Evolutionary conservation across 2,113 vertebrate genomes (phyloP).

Genomic region (Cebidichthys violaceus): DNA sequence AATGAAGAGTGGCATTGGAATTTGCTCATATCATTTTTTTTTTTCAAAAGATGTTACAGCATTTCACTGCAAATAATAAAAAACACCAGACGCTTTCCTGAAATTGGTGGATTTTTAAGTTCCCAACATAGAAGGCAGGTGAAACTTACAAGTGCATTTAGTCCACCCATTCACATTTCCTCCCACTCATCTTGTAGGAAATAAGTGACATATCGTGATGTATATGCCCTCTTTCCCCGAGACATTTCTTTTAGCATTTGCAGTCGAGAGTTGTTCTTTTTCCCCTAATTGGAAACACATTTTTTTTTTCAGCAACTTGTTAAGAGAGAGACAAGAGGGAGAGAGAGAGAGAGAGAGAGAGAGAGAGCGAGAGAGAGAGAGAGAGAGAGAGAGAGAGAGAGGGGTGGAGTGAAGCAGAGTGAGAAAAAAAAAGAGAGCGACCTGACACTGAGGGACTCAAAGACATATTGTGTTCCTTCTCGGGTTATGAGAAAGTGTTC

Average conservation of each 20-base stretch:
- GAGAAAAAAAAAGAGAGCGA: slow-evolving; percentile 30
- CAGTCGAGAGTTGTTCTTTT: slow-evolving; percentile 50
- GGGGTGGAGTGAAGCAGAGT: slow-evolving; percentile 35
- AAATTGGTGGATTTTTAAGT: background rate
- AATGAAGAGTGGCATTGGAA: background rate
- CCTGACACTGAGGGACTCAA: slow-evolving; percentile 56
- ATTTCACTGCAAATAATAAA: slow-evolving; percentile 3
- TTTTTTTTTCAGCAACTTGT: slow-evolving; percentile 68
- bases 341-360: slow-evolving; percentile 33
- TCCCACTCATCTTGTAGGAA: background rate
- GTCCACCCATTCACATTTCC: background rate
- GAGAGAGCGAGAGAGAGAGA: slow-evolving; percentile 37
- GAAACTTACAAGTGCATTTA: slow-evolving; percentile 29
- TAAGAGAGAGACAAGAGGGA: slow-evolving; percentile 60
- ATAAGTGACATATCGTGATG: background rate
- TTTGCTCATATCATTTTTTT: background rate
- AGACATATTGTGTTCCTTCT: slow-evolving; percentile 67
- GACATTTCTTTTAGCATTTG: slow-evolving; percentile 33
- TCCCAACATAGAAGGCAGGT: background rate
- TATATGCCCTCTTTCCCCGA: slow-evolving; percentile 11
- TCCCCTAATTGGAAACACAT: slow-evolving; percentile 82
- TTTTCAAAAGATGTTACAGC: too few relatives aligned
- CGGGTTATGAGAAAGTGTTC: slow-evolving; percentile 50
- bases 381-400: slow-evolving; percentile 41
- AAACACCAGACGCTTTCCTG: background rate